Percentiles rank a stretch among this genome's conserved stretches.
These are phyloP conservation scores for Lycocorax pyrrhopterus DNA, from an alignment of 2,113 vertebrate genomes.

Conservation along the genomic window DNA sequence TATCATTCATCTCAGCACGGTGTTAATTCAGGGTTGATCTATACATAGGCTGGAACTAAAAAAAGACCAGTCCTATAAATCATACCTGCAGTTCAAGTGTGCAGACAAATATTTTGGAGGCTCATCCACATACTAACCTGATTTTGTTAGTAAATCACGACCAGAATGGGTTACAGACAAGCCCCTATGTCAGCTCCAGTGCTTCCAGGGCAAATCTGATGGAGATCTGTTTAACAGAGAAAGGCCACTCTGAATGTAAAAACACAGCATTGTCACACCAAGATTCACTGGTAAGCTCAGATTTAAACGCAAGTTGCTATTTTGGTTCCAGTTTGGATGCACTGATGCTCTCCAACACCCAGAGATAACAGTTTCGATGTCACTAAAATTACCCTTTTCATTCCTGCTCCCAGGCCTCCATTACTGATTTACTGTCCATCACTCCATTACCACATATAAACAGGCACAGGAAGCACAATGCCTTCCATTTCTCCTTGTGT, in stretches of 20 bases:
- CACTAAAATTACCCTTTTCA: neutral
- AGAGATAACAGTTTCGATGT: neutral
- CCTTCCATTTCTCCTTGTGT: neutral
- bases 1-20: neutral
- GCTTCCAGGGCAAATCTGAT: neutral
- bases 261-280: neutral
- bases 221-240: neutral
- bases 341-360: neutral
- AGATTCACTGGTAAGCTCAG: neutral
- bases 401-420: neutral
- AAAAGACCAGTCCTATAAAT: neutral
- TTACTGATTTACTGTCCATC: neutral
- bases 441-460: neutral
- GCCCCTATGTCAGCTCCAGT: neutral
- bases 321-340: neutral
- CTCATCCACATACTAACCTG: neutral
- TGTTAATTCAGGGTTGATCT: neutral
- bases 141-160: neutral
- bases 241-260: neutral
- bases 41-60: neutral
- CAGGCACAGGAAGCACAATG: neutral
- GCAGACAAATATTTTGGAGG: neutral
- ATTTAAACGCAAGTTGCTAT: neutral
- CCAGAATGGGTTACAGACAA: neutral
- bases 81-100: neutral